phyloP scores from a whole-genome alignment of 2,113 vertebrate genomes.

The Hippocampus abdominalis region DNA sequence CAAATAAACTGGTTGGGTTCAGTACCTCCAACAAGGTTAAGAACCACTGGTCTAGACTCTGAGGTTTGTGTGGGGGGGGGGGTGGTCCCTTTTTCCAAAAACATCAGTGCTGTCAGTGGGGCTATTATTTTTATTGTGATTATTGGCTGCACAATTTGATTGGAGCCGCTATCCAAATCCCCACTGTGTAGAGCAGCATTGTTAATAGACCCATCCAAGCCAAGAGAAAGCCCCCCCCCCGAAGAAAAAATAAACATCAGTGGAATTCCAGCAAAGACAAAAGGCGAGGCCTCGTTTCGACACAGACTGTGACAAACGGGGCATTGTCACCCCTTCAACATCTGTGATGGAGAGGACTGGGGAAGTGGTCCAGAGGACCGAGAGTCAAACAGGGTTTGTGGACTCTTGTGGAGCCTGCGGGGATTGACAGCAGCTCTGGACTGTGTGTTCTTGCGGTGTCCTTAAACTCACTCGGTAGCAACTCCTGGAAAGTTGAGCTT shows the following conservation, averaged over 20 bases:
- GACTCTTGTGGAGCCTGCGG: slow-evolving; percentile 35
- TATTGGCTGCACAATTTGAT: slow-evolving; percentile 33
- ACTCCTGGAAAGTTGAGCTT: background rate
- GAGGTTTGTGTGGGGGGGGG: slow-evolving; percentile 18
- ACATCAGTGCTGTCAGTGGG: slow-evolving; percentile 30
- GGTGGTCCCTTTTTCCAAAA: slow-evolving; percentile 28
- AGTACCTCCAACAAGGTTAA: no score
- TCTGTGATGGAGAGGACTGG: slow-evolving; percentile 15
- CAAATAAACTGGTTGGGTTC: no score
- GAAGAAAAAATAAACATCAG: slow-evolving; percentile 35
- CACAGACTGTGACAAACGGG: slow-evolving; percentile 9
- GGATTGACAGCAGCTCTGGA: slow-evolving; percentile 61
- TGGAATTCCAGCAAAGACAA: slow-evolving; percentile 53
- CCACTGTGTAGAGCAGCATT: slow-evolving; percentile 46
- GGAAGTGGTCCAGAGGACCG: slow-evolving; percentile 42
- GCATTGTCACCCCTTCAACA: slow-evolving; percentile 19
- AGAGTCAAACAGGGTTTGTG: background rate
- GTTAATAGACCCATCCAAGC: slow-evolving; percentile 60
- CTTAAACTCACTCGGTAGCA: slow-evolving; percentile 8
- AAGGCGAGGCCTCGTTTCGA: slow-evolving; percentile 32
- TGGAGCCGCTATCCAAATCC: slow-evolving; percentile 45
- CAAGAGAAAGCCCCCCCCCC: slow-evolving; percentile 60
- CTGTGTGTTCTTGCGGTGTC: slow-evolving; percentile 50
- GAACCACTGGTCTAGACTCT: background rate
- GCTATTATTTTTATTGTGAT: slow-evolving; percentile 37